Evolutionary conservation across 92 coral and sea anemone genomes (phyloP), one percentile per base, ranked within the genome.

Genomic region (Anthopleura xanthogrammica): DNA sequence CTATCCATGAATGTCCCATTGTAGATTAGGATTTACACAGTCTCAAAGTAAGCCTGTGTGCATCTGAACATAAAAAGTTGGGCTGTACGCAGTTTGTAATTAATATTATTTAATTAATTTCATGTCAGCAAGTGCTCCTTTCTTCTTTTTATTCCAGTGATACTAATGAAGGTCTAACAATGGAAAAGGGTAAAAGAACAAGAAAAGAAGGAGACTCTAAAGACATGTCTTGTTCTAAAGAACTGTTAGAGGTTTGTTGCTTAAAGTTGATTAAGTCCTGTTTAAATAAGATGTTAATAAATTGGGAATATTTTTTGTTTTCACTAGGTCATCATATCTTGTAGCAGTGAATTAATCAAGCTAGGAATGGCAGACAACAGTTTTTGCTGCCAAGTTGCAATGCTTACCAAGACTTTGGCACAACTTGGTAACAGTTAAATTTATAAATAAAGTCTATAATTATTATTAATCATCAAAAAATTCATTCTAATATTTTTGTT

Each of bases 341-440:
- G 90, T 64, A 58, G 84, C 58, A 89, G 91, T 77, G 97, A 93
- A 76, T 81, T 89, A 52, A 60, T 82, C 13, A 88, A 91, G 88
- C 92, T 93, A 8, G 94, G 97, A 39, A 83, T 93, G 55, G 93
- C 94, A 8, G 86, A 87, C 70, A 92, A 93, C 80, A 74, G 72
- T 22, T 83, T 93, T 72, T 93, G 90, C 83, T 80, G 42, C 77
- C 90, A 84, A 43, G 79, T 88, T 73, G 83, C 91, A n/a, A 78
- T 82, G 43, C 76, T 93, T 56, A 86, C 89, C 68, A 87, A 85
- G 43, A 80, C 91, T 9, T 40, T 93, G 50, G 78, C 88, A 11
- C 86, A 86, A 42, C 87, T 89, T 16, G 94, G 97, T 93, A 75
- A 81, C 14, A 72, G 13, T 0, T 40, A 3, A 1, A 9, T 10